Percentiles rank a stretch among this genome's conserved stretches.
These are phyloP conservation scores for Cygnus buccinator DNA, from an alignment of 2,113 vertebrate species.

Conservation along the genomic window DNA sequence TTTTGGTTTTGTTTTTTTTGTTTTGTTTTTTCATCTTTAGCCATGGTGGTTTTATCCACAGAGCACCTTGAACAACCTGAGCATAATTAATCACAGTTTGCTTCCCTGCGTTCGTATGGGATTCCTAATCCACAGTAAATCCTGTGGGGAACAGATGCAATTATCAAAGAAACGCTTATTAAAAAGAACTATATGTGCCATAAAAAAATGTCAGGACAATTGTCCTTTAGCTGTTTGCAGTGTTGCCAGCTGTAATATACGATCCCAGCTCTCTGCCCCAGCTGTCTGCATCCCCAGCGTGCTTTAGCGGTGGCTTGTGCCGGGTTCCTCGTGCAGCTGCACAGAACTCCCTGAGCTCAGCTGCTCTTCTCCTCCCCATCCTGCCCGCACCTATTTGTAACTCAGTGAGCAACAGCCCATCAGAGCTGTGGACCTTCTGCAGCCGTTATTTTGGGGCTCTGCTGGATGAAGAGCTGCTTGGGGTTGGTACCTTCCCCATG, in stretches of 20 bases:
- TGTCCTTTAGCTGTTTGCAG: constrained; percentile 43
- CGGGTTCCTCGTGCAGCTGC: neutral
- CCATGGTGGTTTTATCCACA: neutral
- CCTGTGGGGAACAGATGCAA: constrained; percentile 49
- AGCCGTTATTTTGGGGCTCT: neutral
- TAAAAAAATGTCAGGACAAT: constrained; percentile 37
- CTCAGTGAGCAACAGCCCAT: neutral
- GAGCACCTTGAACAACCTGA: constrained; percentile 26
- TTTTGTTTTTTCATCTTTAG: neutral
- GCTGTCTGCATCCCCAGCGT: neutral
- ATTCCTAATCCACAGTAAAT: constrained; percentile 28
- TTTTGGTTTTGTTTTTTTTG: neutral
- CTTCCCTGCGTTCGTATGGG: neutral
- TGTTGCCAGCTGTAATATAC: neutral
- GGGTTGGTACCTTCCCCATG: constrained; percentile 16
- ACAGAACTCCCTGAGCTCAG: neutral
- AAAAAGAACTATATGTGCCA: constrained; percentile 28
- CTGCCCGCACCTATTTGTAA: neutral
- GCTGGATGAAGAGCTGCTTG: constrained; percentile 3
- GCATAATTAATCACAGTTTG: constrained; percentile 44
- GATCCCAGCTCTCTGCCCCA: neutral
- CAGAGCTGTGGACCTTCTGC: neutral
- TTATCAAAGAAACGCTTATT: constrained; percentile 49
- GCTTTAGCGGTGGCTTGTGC: neutral
- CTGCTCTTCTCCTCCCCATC: neutral